Conservation (phyloP, 2,888 invertebrate species). For the Neelides folsomi region DNA sequence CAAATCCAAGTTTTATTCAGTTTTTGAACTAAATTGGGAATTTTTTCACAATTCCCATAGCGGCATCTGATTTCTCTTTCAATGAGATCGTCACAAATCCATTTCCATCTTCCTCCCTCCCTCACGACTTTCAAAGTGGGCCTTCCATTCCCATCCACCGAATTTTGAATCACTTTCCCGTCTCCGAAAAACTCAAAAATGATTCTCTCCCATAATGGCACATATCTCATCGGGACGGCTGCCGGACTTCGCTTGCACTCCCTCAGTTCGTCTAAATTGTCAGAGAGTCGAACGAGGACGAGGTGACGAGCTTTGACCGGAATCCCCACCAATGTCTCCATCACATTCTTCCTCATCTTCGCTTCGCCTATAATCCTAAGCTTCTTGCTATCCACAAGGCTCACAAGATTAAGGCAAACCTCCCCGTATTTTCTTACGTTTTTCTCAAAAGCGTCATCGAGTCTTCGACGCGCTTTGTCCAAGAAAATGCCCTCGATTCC, state of each 20-base stretch:
- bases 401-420: neutral
- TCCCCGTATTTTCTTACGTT: slow-evolving; percentile 1
- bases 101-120: slow-evolving; percentile 23
- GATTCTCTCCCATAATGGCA: slow-evolving; percentile 28
- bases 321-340: neutral
- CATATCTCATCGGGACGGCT: slow-evolving; percentile 16
- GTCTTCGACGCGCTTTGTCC: too few species aligned
- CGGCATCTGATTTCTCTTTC: slow-evolving; percentile 11
- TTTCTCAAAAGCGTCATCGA: slow-evolving; percentile 12
- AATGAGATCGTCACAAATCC: slow-evolving; percentile 29
- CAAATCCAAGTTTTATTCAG: too few species aligned
- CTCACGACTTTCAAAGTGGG: slow-evolving; percentile 12
- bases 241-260: slow-evolving; percentile 12
- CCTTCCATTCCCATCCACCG: slow-evolving; percentile 1
- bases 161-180: slow-evolving; percentile 23
- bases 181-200: slow-evolving; percentile 28
- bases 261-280: slow-evolving; percentile 13
- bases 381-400: neutral
- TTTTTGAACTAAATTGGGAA: too few species aligned
- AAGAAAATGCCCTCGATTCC: too few species aligned
- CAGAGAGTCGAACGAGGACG: slow-evolving; percentile 20
- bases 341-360: neutral
- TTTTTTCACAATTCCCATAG: too few species aligned
- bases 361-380: neutral
- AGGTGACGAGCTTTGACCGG: slow-evolving; percentile 22